Evolutionary conservation across 1,140 invertebrate species (phyloP), one percentile per base, ranked within the genome.

Genomic region (Aphelinus atriplicis): DNA sequence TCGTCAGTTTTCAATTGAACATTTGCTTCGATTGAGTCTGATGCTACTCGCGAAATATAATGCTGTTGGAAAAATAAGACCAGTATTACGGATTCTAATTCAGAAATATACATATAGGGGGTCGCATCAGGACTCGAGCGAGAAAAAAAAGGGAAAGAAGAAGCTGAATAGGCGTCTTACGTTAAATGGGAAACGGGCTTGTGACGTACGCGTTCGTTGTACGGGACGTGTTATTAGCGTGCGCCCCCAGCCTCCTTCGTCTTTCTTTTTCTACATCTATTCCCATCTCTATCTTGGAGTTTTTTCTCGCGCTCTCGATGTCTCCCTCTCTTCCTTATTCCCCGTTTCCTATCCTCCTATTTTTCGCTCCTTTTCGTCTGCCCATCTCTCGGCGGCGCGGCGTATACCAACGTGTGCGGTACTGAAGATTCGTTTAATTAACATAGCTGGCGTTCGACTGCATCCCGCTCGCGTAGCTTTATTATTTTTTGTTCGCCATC

Each of bases 191-290:
- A 58, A n/a, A 58, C 56, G n/a, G 56, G 3, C 26, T 26, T n/a
- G n/a, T 58, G 77, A 64, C 74, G 73, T 73, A 74, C 73, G 71
- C 56, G 80, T 81, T 80, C 78, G 78, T 83, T 79, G 81, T 78
- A 78, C 77, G 80, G 82, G 81, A 83, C 80, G 79, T 82, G 80
- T 82, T 82, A 83, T 82, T 83, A 83, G 78, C 81, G 65, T 77
- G 77, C 80, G 79, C 75, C 76, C 78, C 76, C 76, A 73, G 77
- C 51, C 51, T 45, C 51, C 74, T 73, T 71, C 58, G 57, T 69
- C 65, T 51, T 58, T 50, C 50, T 56, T 65, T 61, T 60, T 61
- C 57, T 71, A 66, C 61, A 26, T 26, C 26, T 26, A 51, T 61
- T 69, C 65, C 46, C 63, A 43, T 47, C 51, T 71, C 60, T 63